These are phyloP conservation scores for Busseola fusca DNA, from an alignment of 2,888 invertebrate genomes.

Conservation along the genomic window DNA sequence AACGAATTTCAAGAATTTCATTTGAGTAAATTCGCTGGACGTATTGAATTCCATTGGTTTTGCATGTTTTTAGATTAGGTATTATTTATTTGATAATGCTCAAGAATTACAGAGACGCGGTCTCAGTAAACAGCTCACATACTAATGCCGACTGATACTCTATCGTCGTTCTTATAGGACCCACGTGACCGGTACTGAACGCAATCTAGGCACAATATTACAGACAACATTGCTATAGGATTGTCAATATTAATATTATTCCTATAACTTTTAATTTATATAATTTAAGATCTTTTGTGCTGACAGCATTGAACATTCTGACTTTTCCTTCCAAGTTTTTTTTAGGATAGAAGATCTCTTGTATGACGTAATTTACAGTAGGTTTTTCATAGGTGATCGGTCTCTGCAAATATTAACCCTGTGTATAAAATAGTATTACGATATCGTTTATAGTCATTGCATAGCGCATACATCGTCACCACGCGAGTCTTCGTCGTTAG, in stretches of 20 bases:
- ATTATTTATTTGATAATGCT: constrained; percentile 32
- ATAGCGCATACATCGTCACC: not conserved
- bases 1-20: constrained; percentile 23
- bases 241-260: constrained; percentile 30
- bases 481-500: not conserved
- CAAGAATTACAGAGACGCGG: constrained; percentile 31
- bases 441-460: not conserved
- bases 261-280: constrained; percentile 18
- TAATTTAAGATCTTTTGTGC: not conserved
- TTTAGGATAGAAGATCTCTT: not conserved
- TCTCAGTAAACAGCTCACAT: constrained; percentile 46
- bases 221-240: constrained; percentile 26
- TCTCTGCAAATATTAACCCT: not conserved
- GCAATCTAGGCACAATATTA: constrained; percentile 49
- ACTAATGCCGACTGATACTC: constrained; percentile 49
- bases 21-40: constrained; percentile 28
- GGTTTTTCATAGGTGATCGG: constrained; percentile 10
- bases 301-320: not conserved
- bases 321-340: not conserved
- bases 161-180: constrained; percentile 48
- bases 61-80: constrained; percentile 25
- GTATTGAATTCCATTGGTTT: constrained; percentile 33
- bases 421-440: not conserved
- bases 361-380: not conserved
- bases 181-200: constrained; percentile 37